Base-by-base conservation (phyloP, 2,113 vertebrate genomes). In the Geothlypis trichas region DNA sequence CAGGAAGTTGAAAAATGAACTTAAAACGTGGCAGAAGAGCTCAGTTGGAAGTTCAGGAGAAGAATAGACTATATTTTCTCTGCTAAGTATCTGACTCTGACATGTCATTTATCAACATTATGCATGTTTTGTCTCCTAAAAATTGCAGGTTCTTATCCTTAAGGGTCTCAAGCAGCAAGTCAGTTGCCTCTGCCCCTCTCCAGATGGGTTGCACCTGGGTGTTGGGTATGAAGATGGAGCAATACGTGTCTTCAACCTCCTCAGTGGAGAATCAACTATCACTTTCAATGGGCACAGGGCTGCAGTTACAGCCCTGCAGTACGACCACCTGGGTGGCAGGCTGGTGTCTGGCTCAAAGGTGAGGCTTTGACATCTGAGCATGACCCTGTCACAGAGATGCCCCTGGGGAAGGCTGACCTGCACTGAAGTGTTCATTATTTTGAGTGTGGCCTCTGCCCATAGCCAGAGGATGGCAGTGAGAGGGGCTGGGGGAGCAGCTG, bases 261-360 rank as follows among this genome's bases (percentile, higher is more conserved):
- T 99, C 13, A 99, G 97, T 7, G 99, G 99, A 4, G 99, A 99
- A 96, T 99, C 97, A 13, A 98, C 90, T 10, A 88, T 99, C 65
- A 98, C 98, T 31, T 99, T 99, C 96, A 99, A 98, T 44, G 99
- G 99, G 33, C 99, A 99, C 97, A 99, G 98, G 96, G 98, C 98
- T 7, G 98, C 98, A 1, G 97, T 99, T 75, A 99, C 98, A 19
- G 95, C 97, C 27, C 98, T 99, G 39, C 98, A 92, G 85, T 99
- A 99, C 2, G 99, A 99, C 89, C 95, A 97, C 2, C 98, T 99
- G 9, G 99, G 99, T 24, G 99, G 99, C 41, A 97, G 98, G 15
- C 98, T 99, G 39, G 99, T 98, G 26, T 99, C 99, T 13, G 99
- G 99, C 6, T 99, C 99, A 28, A 99, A 98, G 98, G 99, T 99